phyloP scores from a whole-genome alignment of 1,140 invertebrate species.

The Drosophila oshimai region DNA sequence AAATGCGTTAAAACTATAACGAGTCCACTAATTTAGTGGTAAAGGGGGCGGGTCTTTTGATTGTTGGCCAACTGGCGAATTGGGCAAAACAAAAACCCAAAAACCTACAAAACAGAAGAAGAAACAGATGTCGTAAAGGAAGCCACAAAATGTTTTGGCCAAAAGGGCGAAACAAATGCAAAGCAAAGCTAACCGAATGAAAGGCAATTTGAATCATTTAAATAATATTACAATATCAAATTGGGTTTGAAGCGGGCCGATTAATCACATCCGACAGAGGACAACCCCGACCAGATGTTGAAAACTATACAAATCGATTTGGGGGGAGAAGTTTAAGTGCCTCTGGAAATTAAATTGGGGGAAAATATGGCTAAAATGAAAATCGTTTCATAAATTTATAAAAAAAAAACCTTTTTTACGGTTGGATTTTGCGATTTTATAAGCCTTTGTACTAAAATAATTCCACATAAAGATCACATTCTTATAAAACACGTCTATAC shows the following conservation, averaged over 20 bases:
- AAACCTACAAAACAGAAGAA: background rate
- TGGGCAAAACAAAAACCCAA: conserved; percentile 14
- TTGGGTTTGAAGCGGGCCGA: conserved; percentile 46
- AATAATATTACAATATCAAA: conserved; percentile 58
- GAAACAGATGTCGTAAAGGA: background rate
- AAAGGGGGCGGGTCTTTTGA: no score
- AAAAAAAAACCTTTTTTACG: no score
- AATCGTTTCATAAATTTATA: background rate
- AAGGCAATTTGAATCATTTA: conserved; percentile 42
- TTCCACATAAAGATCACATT: no score
- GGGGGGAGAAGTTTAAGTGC: no score
- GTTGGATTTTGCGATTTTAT: no score
- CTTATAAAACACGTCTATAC: no score
- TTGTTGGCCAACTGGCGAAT: conserved; percentile 27
- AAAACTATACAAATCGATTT: conserved; percentile 15
- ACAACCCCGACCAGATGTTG: conserved; percentile 23
- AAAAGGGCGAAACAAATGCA: conserved; percentile 10
- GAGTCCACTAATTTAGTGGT: no score
- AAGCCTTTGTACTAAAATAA: no score
- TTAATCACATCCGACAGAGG: conserved; percentile 48
- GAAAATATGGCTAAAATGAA: background rate
- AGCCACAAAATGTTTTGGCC: conserved; percentile 10
- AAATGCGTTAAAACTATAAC: conserved; percentile 17
- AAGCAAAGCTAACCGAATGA: conserved; percentile 8
- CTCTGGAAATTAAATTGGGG: background rate